Base-by-base conservation (phyloP, 2,113 vertebrate genomes). In the Hippocampus zosterae region DNA sequence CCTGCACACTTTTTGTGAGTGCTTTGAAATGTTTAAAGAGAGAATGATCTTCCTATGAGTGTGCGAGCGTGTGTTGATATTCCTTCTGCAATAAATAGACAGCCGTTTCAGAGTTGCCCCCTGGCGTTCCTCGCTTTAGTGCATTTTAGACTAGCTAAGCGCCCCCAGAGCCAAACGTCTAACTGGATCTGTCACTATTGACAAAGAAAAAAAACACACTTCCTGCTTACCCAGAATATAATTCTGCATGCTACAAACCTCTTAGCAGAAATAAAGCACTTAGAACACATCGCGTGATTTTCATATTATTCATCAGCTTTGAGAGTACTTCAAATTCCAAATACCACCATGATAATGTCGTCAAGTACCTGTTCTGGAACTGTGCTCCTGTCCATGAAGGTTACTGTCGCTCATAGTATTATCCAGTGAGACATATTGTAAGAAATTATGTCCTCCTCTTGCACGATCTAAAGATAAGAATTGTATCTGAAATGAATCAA, bases 401-500 rank as follows among this genome's bases (percentile, higher is more conserved):
- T 85, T 79, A 76, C 76, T 33, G 61, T 85, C 82, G 55, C 64
- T 89, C 83, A 79, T 69, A 81, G 80, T 72, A 72, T 81, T 86
- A 90, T 87, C 84, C 81, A 87, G 87, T 85, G 82, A 84, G 85
- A 89, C 87, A 83, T 87, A 87, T 80, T 78, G 82, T 77, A 77
- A 81, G 84, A 83, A 88, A 87, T 87, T 80, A 74, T 75, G 81
- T 74, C 67, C 81, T 81, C 89, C 87, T 90, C 88, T 89, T 85
- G 67, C 71, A 81, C 84, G 83, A 85, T 91, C 88, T 76, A 80
- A 89, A 86, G 88, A 92, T 88, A 89, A 87, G 79, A 89, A 87
- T 91, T 68, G 73, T 84, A 88, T 91, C 90, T 89, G 85, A 88
- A 91, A 90, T 89, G 81, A 89, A 90, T 90, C 90, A 86, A 91